Evolutionary conservation across 2,888 invertebrate species (phyloP), one percentile per base, ranked within the genome.

Genomic region (Alviniconcha strummeri): DNA sequence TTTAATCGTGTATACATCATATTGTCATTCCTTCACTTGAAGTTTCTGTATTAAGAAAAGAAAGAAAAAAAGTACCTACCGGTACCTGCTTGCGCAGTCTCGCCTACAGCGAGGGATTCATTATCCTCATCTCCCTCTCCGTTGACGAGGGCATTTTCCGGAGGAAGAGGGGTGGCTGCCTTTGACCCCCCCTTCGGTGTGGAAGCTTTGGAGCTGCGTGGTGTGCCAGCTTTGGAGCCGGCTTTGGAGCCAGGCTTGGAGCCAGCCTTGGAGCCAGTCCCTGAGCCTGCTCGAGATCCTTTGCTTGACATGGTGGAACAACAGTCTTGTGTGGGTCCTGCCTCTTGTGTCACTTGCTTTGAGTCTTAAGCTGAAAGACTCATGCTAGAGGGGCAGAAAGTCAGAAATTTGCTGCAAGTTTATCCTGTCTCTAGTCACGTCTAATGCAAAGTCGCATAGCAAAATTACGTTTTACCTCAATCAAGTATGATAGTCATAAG

Each of bases 141-240:
- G 8, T 71, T 76, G 64, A 52, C 52, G 13, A 76, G 64, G 8
- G n/a, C 82, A 69, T 82, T 86, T 17, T 88, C 85, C 36, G 84
- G 85, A 52, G 82, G 87, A 57, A 84, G 71, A 36, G 85, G 85
- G 11, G 90, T 90, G 71, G 85, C 89, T 72, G 88, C 87, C 81
- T 90, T 90, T 7, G 90, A 90, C 74, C 89, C 89, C 5, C 79
- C 72, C 82, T 89, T 90, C 36, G 90, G 90, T n/a, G 90, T 90
- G 72, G 87, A 89, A 64, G 89, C 87, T 84, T 90, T 90, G n/a
- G 89, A 89, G 55, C 89, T 85, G 74, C 84, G 82, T 55, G 89
- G 88, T 7, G 90, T 89, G n/a, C 84, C 85, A 17, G 83, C 80
- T 76, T 86, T 86, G 11, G 88, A 84, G 15, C 84, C 75, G 7